Conservation (phyloP, 2,888 invertebrate genomes). For the Brachyopa scutellaris region DNA sequence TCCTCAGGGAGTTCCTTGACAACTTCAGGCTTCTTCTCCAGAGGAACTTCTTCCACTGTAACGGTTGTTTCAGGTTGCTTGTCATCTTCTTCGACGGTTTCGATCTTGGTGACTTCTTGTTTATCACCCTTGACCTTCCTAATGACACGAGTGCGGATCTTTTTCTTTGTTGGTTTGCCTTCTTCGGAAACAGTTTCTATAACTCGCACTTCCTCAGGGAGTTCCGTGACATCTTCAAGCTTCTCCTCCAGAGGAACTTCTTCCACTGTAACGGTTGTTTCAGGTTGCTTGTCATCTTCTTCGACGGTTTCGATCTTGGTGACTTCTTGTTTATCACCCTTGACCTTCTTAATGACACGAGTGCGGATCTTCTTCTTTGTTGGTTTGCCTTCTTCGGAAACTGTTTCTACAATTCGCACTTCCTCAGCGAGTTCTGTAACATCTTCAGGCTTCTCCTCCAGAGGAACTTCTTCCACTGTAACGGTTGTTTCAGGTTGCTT, state of each 20-base stretch:
- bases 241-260: slow-evolving; percentile 75
- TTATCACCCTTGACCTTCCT: slow-evolving; percentile 77
- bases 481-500: slow-evolving; percentile 76
- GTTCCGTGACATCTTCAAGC: slow-evolving; percentile 66
- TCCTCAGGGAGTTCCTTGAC: slow-evolving; percentile 78
- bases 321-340: slow-evolving; percentile 75
- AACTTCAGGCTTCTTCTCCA: slow-evolving; percentile 75
- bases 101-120: slow-evolving; percentile 76
- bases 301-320: slow-evolving; percentile 79
- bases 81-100: slow-evolving; percentile 76
- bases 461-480: slow-evolving; percentile 72
- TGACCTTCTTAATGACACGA: slow-evolving; percentile 72
- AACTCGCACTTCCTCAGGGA: slow-evolving; percentile 78
- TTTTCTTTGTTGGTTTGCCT: slow-evolving; percentile 77
- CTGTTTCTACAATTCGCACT: slow-evolving; percentile 73
- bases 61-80: slow-evolving; percentile 77
- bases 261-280: slow-evolving; percentile 75
- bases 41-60: slow-evolving; percentile 74
- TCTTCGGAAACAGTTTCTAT: slow-evolving; percentile 80
- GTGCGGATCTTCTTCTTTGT: slow-evolving; percentile 75
- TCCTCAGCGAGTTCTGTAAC: slow-evolving; percentile 74
- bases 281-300: slow-evolving; percentile 77
- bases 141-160: slow-evolving; percentile 77
- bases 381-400: slow-evolving; percentile 76
- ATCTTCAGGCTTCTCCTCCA: slow-evolving; percentile 69